Conservation (phyloP, 92 coral and sea anemone genomes). For the Blastomussa wellsi region DNA sequence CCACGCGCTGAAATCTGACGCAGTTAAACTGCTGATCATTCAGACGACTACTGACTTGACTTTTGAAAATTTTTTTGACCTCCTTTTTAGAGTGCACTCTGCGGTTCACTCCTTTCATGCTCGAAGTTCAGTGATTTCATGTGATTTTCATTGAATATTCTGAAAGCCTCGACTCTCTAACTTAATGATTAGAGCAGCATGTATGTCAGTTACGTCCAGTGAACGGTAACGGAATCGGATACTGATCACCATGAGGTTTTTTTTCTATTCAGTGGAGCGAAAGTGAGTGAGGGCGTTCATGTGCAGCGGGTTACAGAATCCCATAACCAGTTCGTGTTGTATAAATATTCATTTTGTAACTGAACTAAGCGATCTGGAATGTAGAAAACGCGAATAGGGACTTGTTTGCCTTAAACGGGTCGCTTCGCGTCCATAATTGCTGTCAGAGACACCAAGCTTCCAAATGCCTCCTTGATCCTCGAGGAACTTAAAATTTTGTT, state of each 20-base stretch:
- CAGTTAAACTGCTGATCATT: neutral
- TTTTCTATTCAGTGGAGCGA: slow-evolving; percentile 41
- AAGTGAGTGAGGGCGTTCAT: slow-evolving; percentile 26
- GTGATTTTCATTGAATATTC: neutral
- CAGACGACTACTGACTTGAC: neutral
- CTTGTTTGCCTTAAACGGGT: slow-evolving; percentile 44
- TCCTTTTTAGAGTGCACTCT: neutral
- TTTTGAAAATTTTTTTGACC: slow-evolving; percentile 13
- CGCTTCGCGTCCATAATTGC: slow-evolving; percentile 5
- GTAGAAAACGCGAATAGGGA: slow-evolving; percentile 32
- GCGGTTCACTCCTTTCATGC: slow-evolving; percentile 13
- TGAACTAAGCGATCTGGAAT: slow-evolving; percentile 56
- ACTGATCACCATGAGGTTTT: neutral
- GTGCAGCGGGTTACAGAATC: slow-evolving; percentile 18
- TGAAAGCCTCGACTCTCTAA: neutral
- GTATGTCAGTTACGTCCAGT: neutral
- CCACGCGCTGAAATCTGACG: neutral
- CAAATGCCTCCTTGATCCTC: neutral
- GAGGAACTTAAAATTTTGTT: too few relatives aligned
- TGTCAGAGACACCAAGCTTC: neutral
- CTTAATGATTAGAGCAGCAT: neutral
- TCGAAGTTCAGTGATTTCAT: slow-evolving; percentile 1
- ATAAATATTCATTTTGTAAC: slow-evolving; percentile 41
- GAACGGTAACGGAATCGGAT: neutral
- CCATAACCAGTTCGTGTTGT: slow-evolving; percentile 28